phyloP scores from a whole-genome alignment of 2,113 vertebrate genomes.

The Chinchilla lanigera region DNA sequence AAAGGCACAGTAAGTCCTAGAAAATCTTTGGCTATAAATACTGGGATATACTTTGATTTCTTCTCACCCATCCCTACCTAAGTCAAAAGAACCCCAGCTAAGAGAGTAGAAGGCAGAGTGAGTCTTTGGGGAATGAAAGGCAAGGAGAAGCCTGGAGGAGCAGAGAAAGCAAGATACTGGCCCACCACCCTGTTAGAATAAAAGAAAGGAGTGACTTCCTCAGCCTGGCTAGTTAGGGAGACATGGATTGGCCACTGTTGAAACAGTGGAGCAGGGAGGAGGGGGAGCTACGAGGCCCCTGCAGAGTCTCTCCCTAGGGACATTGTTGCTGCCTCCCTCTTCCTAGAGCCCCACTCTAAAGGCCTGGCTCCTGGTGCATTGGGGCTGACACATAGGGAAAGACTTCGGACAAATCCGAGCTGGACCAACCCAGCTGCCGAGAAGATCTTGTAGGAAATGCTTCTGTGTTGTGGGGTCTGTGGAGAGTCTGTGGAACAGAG shows the following conservation, averaged over 20 bases:
- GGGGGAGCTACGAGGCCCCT: neutral
- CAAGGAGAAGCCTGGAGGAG: neutral
- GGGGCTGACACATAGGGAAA: neutral
- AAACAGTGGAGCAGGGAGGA: neutral
- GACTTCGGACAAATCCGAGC: constrained; percentile 6
- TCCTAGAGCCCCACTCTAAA: neutral
- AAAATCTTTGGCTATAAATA: constrained; percentile 46
- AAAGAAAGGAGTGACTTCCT: neutral
- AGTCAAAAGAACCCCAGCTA: constrained; percentile 27
- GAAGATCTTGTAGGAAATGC: neutral
- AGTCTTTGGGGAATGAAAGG: neutral
- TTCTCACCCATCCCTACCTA: neutral
- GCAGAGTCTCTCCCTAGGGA: neutral
- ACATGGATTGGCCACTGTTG: neutral
- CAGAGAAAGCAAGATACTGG: neutral
- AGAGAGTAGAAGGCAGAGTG: neutral
- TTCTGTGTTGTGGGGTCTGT: neutral
- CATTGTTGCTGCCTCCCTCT: neutral
- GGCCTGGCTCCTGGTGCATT: neutral
- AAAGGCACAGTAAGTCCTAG: neutral
- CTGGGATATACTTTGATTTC: neutral
- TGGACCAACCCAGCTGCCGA: neutral
- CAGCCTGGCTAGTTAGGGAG: neutral
- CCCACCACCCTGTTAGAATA: neutral
- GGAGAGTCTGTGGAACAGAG: neutral